Conservation (phyloP, 2,888 invertebrate genomes). For the Galerucella calmariensis region DNA sequence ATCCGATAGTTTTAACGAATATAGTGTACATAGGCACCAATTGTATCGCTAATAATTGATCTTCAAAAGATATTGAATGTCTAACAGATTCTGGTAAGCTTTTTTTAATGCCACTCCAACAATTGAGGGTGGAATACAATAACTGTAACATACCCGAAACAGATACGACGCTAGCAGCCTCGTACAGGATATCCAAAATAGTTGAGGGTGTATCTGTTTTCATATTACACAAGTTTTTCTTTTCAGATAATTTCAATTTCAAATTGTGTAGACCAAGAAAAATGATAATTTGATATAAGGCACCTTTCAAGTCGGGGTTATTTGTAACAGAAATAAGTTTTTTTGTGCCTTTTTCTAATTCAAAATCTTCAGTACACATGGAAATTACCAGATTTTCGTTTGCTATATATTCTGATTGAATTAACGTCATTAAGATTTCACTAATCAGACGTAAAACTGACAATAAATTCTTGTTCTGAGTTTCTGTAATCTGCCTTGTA, state of each 20-base stretch:
- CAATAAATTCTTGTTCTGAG: conserved; percentile 67
- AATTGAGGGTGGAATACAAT: conserved; percentile 61
- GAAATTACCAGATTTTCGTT: conserved; percentile 59
- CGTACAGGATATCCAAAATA: conserved; percentile 23
- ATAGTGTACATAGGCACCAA: conserved; percentile 70
- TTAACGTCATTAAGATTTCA: conserved; percentile 65
- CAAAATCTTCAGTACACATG: conserved; percentile 61
- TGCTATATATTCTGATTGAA: conserved; percentile 61
- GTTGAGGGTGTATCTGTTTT: conserved; percentile 1
- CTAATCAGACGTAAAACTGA: conserved; percentile 71
- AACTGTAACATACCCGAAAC: conserved; percentile 61
- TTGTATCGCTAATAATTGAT: conserved; percentile 72
- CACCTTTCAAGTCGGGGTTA: conserved; percentile 65
- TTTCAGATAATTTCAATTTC: conserved; percentile 26
- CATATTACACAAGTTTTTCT: not conserved
- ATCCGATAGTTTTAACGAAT: conserved; percentile 32
- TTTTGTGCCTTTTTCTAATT: conserved; percentile 62
- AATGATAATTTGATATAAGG: conserved; percentile 65
- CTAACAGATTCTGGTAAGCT: not conserved
- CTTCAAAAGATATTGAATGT: conserved; percentile 63
- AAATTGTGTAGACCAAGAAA: conserved; percentile 43
- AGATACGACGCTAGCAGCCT: conserved; percentile 40
- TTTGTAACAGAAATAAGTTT: conserved; percentile 64
- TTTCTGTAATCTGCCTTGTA: conserved; percentile 61
- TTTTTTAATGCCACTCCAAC: conserved; percentile 59